These are phyloP conservation scores for Coregonus clupeaformis DNA, from an alignment of 2,113 vertebrate species.

Conservation along the genomic window DNA sequence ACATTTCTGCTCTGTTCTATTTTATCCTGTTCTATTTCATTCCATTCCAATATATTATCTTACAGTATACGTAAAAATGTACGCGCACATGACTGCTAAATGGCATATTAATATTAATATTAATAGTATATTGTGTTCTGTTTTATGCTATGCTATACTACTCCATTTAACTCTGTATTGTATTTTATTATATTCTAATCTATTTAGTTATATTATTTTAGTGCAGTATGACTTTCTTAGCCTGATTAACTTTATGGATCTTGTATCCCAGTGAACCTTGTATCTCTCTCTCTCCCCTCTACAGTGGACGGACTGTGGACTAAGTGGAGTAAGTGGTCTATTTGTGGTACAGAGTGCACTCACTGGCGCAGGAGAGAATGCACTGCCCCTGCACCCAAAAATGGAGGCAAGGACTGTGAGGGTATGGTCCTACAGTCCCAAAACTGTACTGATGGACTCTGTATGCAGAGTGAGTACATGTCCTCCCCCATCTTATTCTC, in stretches of 20 bases:
- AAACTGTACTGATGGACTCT: slow-evolving; percentile 94
- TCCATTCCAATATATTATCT: no score
- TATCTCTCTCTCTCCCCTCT: slow-evolving; percentile 38
- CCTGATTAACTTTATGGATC: no score
- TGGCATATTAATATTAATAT: no score
- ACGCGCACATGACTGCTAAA: no score
- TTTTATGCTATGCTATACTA: no score
- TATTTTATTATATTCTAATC: no score
- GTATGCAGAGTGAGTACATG: slow-evolving; percentile 90
- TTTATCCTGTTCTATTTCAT: background rate
- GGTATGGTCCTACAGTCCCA: slow-evolving; percentile 89
- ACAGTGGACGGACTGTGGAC: slow-evolving; percentile 94
- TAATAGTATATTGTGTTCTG: no score
- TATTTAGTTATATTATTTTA: no score
- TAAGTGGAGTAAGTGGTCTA: slow-evolving; percentile 94
- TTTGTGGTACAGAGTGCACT: slow-evolving; percentile 92
- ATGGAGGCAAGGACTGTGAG: slow-evolving; percentile 90
- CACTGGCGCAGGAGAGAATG: slow-evolving; percentile 94
- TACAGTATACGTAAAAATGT: no score
- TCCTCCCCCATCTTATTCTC: background rate
- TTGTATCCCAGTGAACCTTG: background rate
- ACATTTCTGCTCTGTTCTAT: background rate
- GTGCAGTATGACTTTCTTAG: no score
- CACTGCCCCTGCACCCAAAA: slow-evolving; percentile 86
- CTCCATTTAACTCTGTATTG: no score